Conservation (phyloP, 2,113 vertebrate species). For the Hippocampus zosterae region DNA sequence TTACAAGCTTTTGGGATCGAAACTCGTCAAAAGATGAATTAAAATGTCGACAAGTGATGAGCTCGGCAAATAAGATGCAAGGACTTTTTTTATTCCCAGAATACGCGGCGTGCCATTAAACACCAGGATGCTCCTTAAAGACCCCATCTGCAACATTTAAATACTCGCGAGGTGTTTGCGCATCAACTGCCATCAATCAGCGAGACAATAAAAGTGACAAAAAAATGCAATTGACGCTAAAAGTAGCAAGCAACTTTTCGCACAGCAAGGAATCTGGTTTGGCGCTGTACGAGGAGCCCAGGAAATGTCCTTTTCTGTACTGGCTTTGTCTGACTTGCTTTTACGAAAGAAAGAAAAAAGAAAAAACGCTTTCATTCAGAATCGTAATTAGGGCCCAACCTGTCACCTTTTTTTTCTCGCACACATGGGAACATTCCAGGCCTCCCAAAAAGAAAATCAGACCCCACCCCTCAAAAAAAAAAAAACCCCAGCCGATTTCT, state of each 20-base stretch:
- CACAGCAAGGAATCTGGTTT: background rate
- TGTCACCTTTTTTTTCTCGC: background rate
- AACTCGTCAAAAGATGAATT: background rate
- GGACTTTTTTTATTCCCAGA: background rate
- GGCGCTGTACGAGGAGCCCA: background rate
- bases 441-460: too few species aligned
- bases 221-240: background rate
- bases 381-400: too few species aligned
- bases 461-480: too few species aligned
- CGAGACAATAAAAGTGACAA: background rate
- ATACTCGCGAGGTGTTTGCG: background rate
- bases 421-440: too few species aligned
- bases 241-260: background rate
- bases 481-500: too few species aligned
- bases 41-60: conserved; percentile 1
- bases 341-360: background rate
- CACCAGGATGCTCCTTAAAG: background rate
- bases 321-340: background rate
- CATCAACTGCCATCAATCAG: background rate
- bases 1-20: background rate
- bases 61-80: background rate
- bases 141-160: background rate
- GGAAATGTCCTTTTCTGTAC: background rate
- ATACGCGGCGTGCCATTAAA: background rate
- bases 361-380: too few species aligned